A percentile compares a stretch with the other conserved stretches of the same genome.
Evolutionary conservation across 2,113 vertebrate genomes (phyloP).

Genomic region (Dipodomys spectabilis): DNA sequence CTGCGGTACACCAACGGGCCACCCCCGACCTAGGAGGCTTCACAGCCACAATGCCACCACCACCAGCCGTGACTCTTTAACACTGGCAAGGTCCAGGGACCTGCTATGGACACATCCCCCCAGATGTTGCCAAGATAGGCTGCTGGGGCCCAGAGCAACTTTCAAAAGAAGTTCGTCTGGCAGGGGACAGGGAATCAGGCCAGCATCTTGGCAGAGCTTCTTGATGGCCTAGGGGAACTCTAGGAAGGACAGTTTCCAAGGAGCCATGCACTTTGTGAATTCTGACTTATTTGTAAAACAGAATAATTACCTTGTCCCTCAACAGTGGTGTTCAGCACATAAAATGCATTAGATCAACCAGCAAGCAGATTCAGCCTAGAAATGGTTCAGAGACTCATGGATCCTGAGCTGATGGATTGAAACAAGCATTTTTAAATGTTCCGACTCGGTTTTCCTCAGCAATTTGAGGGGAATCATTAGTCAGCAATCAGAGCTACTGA

Average conservation of each 20-base stretch:
- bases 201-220: background rate
- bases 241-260: slow-evolving; percentile 19
- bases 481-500: slow-evolving; percentile 32
- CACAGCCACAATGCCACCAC: background rate
- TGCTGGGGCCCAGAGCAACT: background rate
- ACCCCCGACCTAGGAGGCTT: slow-evolving; percentile 89
- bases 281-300: slow-evolving; percentile 46
- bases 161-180: background rate
- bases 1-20: slow-evolving; percentile 95
- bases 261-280: slow-evolving; percentile 64
- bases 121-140: background rate
- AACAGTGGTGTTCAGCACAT: background rate
- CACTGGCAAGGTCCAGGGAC: background rate
- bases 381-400: slow-evolving; percentile 11
- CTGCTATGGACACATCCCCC: background rate
- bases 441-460: slow-evolving; percentile 59
- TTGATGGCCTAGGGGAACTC: slow-evolving; percentile 12
- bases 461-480: background rate
- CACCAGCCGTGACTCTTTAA: background rate
- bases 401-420: slow-evolving; percentile 54
- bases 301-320: background rate
- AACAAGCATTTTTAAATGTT: slow-evolving; percentile 69
- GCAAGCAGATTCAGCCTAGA: background rate
- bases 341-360: background rate
- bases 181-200: background rate